phyloP scores from a whole-genome alignment of 92 coral and sea anemone genomes.

The Umimayanthus chanpuru region DNA sequence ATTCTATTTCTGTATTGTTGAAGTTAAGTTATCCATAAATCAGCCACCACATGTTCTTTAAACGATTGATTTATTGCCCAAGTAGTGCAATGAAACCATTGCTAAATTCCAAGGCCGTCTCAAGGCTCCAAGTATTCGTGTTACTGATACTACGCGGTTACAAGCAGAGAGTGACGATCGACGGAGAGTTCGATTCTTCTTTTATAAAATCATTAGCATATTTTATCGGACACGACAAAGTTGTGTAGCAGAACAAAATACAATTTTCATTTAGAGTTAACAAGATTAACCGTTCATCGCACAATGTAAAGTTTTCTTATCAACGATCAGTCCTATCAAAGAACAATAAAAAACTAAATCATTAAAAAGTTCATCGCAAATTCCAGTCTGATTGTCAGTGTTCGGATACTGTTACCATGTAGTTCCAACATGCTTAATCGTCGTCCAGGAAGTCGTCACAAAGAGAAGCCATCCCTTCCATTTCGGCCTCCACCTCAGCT shows the following conservation, averaged over 20 bases:
- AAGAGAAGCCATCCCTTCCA: conserved; percentile 76
- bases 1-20: conserved; percentile 2
- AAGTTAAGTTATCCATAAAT: not conserved
- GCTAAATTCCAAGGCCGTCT: not conserved
- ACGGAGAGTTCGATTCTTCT: not conserved
- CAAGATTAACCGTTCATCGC: not conserved
- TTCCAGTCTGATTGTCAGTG: conserved; percentile 6
- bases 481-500: conserved; percentile 57
- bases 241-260: not conserved
- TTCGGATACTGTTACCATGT: not conserved
- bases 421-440: not conserved
- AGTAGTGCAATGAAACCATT: not conserved
- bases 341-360: not conserved
- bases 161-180: not conserved
- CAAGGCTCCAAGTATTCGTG: not conserved
- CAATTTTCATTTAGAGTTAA: not conserved
- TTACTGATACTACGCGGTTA: not conserved
- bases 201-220: conserved; percentile 3
- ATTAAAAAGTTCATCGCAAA: not conserved
- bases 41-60: conserved; percentile 4
- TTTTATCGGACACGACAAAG: not conserved
- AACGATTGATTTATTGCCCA: conserved; percentile 23
- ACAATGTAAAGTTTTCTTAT: not conserved
- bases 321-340: conserved; percentile 8
- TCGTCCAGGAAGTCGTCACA: conserved; percentile 33